Evolutionary conservation across 2,888 invertebrate species (phyloP).

Genomic region (Ashinkailepas kermadecensis): DNA sequence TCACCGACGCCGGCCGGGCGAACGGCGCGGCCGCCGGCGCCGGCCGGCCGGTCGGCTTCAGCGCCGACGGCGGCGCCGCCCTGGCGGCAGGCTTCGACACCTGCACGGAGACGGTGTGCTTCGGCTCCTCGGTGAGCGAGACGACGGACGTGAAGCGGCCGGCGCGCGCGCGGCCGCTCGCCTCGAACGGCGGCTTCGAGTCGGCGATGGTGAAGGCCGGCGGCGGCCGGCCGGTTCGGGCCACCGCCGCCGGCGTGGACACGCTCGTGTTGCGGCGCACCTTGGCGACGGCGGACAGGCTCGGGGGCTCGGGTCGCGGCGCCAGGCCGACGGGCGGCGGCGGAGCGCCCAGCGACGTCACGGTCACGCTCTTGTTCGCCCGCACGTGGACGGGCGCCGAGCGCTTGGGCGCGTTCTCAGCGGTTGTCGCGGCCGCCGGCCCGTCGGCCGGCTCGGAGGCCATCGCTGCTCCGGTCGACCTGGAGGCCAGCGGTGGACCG

Average conservation of each 20-base stretch:
- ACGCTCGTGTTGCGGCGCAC: not conserved
- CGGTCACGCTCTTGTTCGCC: not conserved
- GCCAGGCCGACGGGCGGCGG: constrained; percentile 1
- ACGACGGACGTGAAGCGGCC: constrained; percentile 33
- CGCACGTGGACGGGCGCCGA: not conserved
- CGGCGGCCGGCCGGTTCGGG: not conserved
- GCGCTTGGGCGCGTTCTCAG: not conserved
- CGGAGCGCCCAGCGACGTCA: constrained; percentile 1
- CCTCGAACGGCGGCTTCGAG: constrained; percentile 12
- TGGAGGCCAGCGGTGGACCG: too few species aligned
- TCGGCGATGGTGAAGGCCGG: not conserved
- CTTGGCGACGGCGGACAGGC: not conserved
- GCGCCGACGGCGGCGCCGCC: not conserved
- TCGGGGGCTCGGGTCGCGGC: not conserved
- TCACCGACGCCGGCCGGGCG: not conserved
- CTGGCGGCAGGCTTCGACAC: not conserved
- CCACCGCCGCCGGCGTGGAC: not conserved
- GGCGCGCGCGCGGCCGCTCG: constrained; percentile 23
- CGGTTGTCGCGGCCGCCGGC: not conserved
- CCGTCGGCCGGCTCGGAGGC: too few species aligned
- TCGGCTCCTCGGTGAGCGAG: constrained; percentile 28
- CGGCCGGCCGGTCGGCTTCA: not conserved
- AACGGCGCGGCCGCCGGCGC: not conserved
- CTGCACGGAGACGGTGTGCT: not conserved
- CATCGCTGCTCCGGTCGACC: too few species aligned